Conservation (phyloP, 2,888 invertebrate genomes). For the Drosophila kanekoi region DNA sequence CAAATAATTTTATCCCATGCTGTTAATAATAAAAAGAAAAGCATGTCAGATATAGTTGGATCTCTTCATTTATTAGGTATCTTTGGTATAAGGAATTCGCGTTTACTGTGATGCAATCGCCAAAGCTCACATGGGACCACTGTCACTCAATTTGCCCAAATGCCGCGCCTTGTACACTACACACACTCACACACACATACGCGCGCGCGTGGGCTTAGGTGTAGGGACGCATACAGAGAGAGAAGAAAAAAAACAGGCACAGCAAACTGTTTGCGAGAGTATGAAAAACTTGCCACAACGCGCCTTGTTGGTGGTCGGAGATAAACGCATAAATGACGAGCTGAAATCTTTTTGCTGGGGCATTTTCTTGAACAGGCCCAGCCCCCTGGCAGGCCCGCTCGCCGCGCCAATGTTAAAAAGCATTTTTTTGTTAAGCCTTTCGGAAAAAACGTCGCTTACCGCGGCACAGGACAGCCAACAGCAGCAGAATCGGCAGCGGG, state of each 20-base stretch:
- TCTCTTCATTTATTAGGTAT: too few relatives aligned
- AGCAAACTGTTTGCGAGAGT: constrained; percentile 10
- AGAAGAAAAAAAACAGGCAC: background rate
- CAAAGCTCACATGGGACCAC: background rate
- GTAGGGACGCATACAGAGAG: constrained; percentile 7
- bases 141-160: constrained; percentile 20
- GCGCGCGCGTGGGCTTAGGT: constrained; percentile 10
- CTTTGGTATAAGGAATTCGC: too few relatives aligned
- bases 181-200: constrained; percentile 9
- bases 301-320: constrained; percentile 69
- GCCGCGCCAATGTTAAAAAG: constrained; percentile 67
- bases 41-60: too few relatives aligned
- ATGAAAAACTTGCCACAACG: constrained; percentile 48
- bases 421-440: constrained; percentile 80
- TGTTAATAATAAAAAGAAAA: too few relatives aligned
- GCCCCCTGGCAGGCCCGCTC: background rate
- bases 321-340: constrained; percentile 81
- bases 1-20: too few relatives aligned
- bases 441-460: constrained; percentile 60
- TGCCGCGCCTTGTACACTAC: constrained; percentile 38
- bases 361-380: constrained; percentile 63
- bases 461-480: constrained; percentile 30
- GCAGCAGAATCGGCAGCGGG: background rate
- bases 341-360: constrained; percentile 72
- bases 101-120: background rate